Conservation (phyloP, 2,113 vertebrate genomes). For the Ptilorrhoa leucosticta region DNA sequence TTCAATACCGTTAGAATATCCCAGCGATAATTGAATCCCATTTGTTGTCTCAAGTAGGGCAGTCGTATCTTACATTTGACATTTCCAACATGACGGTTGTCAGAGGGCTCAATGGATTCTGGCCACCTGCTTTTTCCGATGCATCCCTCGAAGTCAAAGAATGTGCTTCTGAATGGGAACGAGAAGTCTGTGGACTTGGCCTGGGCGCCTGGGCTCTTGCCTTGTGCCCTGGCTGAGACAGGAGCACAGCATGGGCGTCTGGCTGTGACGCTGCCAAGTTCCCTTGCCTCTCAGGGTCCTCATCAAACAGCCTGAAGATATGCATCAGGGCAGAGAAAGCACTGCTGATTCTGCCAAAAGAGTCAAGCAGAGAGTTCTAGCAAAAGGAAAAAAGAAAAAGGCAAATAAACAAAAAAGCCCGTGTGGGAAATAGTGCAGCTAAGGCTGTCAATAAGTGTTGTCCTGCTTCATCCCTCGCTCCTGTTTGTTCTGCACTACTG, state of each 20-base stretch:
- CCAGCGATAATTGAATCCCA: background rate
- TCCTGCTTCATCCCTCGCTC: background rate
- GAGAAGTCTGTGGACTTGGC: background rate
- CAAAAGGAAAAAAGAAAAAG: background rate
- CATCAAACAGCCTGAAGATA: background rate
- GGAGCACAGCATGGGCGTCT: background rate
- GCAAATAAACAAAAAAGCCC: background rate
- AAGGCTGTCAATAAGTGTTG: background rate
- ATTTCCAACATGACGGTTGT: rapidly evolving
- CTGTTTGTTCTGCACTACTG: background rate
- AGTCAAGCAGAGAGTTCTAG: background rate
- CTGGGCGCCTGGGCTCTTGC: background rate
- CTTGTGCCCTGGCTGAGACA: background rate
- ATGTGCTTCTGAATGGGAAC: background rate
- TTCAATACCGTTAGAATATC: background rate
- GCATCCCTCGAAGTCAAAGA: background rate
- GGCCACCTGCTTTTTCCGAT: background rate
- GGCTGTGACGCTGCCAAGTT: background rate
- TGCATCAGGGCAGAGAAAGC: background rate
- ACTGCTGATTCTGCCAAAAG: background rate
- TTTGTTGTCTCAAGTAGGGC: background rate
- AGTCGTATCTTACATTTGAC: background rate
- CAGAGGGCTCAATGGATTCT: background rate
- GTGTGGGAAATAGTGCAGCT: background rate
- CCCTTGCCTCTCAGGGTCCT: background rate